Base-by-base conservation (phyloP, 1,140 invertebrate species). In the Araneus ventricosus region DNA sequence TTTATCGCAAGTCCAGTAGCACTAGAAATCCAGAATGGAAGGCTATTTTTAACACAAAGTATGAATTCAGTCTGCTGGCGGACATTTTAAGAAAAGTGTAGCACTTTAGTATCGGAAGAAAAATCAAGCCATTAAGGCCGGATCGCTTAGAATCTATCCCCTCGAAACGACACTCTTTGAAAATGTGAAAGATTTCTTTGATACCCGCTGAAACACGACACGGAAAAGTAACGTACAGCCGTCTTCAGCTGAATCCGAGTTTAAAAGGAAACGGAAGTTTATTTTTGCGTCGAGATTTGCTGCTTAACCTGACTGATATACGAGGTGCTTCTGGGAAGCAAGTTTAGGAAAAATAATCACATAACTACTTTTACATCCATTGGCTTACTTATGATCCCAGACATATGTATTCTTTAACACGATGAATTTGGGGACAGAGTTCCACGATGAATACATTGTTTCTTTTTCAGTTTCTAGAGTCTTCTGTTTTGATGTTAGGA, bases 161-260 rank as follows among this genome's bases (percentile, higher is more conserved):
- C 70, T 37, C 27, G 30, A 67, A 37, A 75, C 20, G 70, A 75
- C 30, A 22, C 4, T 34, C 70, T 75, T 34, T 20, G 70, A 5
- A 75, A 75, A 75, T 75, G 30, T 75, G 70, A 75, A 67, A 67
- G 70, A 75, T 75, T 75, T 30, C 70, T 75, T 75, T 75, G 70
- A 75, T 75, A 34, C 70, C 17, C 10, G 70, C 20, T 75, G 70
- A 34, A 75, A 75, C 34, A 17, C 30, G 70, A 75, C 27, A 37
- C 70, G 70, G 70, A 22, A 75, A 75, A 75, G 30, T 75, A 75
- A 20, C 30, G 70, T 22, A 30, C 20, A 37, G 30, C 70, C 30
- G 3, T 75, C 67, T 37, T 75, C 4, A 75, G 30, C 34, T 75
- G 27, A 30, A 75, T 75, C 5, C 30, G 27, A 14, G 30, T 30